phyloP scores from a whole-genome alignment of 2,888 invertebrate genomes.

The Tipula confusa region DNA sequence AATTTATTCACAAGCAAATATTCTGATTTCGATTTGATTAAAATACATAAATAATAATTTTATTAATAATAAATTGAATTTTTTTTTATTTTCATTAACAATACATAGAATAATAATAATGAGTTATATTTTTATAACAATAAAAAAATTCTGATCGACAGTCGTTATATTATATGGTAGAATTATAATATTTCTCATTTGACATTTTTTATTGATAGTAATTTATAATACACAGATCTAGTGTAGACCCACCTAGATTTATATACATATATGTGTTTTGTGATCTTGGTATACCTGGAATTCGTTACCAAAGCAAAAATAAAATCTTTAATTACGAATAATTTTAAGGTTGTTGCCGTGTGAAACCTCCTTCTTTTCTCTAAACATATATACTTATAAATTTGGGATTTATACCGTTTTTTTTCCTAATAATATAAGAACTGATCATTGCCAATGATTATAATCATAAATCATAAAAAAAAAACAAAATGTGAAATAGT shows the following conservation, averaged over 20 bases:
- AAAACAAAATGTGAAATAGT: not conserved
- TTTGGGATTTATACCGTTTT: not conserved
- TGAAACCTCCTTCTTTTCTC: not conserved
- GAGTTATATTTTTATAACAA: not conserved
- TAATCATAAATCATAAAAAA: not conserved
- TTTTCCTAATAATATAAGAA: not conserved
- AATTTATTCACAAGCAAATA: not conserved
- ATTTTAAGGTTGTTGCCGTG: constrained; percentile 3
- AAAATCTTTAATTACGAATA: not conserved
- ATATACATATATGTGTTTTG: not conserved
- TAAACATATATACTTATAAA: not conserved
- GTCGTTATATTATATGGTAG: not conserved
- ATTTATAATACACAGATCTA: not conserved
- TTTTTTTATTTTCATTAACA: not conserved
- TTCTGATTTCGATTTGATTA: not conserved
- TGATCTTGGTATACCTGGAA: not conserved
- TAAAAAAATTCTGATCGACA: not conserved
- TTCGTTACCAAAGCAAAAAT: not conserved
- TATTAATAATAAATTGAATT: not conserved
- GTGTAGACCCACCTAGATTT: not conserved
- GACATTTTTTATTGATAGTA: not conserved
- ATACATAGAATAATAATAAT: not conserved
- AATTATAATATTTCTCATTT: not conserved
- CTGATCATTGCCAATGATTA: not conserved
- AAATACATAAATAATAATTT: constrained; percentile 5